These are phyloP conservation scores for Microcebus tavaratra DNA, from an alignment of 2,113 vertebrate genomes.

Conservation along the genomic window DNA sequence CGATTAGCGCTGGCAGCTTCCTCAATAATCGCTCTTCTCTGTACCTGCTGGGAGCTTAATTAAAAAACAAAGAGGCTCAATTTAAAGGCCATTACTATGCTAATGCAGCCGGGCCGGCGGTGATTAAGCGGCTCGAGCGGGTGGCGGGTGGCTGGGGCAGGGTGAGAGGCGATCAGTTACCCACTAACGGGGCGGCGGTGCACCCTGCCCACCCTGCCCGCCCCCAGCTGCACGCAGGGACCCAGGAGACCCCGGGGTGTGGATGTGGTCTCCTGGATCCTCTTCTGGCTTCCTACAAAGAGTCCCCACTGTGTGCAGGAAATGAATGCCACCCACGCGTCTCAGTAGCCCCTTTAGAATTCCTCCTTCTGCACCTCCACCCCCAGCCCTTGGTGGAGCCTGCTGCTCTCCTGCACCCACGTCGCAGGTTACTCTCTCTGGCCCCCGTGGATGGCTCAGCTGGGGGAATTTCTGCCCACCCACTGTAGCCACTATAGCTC, in stretches of 20 bases:
- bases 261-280: background rate
- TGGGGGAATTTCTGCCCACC: background rate
- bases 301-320: background rate
- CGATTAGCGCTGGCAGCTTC: conserved; percentile 96
- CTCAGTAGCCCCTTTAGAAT: background rate
- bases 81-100: conserved; percentile 99
- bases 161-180: conserved; percentile 94
- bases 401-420: background rate
- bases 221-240: background rate
- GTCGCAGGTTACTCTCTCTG: background rate
- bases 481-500: fast-evolving
- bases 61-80: conserved; percentile 99
- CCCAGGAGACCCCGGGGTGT: background rate
- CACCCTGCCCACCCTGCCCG: background rate
- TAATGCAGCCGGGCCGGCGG: conserved; percentile 97
- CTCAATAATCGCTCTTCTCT: conserved; percentile 99
- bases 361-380: background rate
- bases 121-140: conserved; percentile 98
- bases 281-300: background rate
- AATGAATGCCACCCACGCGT: background rate
- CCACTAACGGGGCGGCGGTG: conserved; percentile 90
- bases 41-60: conserved; percentile 99
- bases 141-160: conserved; percentile 92
- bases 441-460: background rate
- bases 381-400: fast-evolving